A percentile compares a stretch with the other conserved stretches of the same genome.
Conservation (phyloP, 2,888 invertebrate species). For the Ophioninae sp. region DNA sequence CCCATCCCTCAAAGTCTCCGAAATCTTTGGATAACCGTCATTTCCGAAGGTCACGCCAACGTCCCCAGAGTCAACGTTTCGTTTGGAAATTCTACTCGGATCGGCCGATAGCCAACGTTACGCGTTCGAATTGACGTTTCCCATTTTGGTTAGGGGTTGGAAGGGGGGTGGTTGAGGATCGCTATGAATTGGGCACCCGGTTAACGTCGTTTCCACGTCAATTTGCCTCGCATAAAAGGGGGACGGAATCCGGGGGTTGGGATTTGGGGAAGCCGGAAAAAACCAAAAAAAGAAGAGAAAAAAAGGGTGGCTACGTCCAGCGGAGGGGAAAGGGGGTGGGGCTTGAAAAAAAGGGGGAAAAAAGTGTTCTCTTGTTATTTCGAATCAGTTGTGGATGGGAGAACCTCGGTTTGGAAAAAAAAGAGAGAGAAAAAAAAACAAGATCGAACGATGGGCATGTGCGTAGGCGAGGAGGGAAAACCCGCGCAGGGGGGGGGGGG, state of each 20-base stretch:
- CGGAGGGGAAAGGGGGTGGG: neutral
- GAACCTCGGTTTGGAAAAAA: neutral
- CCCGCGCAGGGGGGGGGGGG: neutral
- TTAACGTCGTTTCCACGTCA: slow-evolving; percentile 64
- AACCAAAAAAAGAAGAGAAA: neutral
- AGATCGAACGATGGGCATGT: neutral
- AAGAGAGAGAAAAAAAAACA: too few species aligned
- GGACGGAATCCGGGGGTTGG: slow-evolving; percentile 2
- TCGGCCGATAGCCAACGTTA: neutral
- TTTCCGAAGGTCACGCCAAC: neutral
- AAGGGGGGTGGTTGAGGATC: neutral
- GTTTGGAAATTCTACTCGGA: too few species aligned
- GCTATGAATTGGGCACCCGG: slow-evolving; percentile 61
- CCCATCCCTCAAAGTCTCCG: neutral
- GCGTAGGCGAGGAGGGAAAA: neutral
- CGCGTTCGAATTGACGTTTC: neutral
- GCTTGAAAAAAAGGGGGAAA: slow-evolving; percentile 12
- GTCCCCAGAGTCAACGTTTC: neutral
- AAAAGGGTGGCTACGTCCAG: neutral
- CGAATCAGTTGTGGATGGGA: slow-evolving; percentile 21
- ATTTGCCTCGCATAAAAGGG: slow-evolving; percentile 54
- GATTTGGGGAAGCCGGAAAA: slow-evolving; percentile 20
- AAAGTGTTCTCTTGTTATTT: slow-evolving; percentile 50
- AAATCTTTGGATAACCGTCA: neutral
- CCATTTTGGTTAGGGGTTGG: neutral